Evolutionary conservation across 2,113 vertebrate genomes (phyloP).

Genomic region (Elephantulus edwardii): DNA sequence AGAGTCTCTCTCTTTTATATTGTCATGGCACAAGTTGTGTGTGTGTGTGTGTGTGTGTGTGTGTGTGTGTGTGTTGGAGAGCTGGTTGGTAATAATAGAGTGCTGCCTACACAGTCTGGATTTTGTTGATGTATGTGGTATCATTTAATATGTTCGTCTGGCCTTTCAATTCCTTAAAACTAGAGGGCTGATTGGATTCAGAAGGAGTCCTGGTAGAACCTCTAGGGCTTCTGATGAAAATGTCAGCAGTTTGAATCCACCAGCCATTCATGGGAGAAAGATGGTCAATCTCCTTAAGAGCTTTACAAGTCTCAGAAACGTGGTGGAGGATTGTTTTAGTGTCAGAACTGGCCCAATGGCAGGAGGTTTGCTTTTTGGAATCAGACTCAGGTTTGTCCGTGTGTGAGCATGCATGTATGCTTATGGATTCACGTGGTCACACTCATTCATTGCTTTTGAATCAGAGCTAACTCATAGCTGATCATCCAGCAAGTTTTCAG

Average conservation of each 20-base stretch:
- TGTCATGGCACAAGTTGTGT: background rate
- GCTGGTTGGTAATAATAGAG: background rate
- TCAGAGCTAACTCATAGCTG: too few relatives aligned
- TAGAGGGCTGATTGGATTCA: background rate
- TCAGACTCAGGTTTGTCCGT: background rate
- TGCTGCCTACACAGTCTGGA: background rate
- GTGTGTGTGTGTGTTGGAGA: background rate
- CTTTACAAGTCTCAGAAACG: too few relatives aligned
- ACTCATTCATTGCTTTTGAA: too few relatives aligned
- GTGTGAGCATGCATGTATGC: background rate
- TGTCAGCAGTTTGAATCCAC: too few relatives aligned
- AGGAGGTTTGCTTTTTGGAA: too few relatives aligned
- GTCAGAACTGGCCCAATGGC: too few relatives aligned
- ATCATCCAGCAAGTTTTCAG: too few relatives aligned
- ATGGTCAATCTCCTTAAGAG: too few relatives aligned
- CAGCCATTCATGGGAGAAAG: too few relatives aligned
- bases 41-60: background rate
- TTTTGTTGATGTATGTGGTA: background rate
- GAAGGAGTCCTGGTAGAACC: too few relatives aligned
- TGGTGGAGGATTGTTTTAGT: too few relatives aligned
- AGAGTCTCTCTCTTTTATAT: background rate
- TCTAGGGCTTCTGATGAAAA: too few relatives aligned
- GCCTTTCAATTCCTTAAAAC: background rate
- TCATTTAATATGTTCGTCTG: background rate
- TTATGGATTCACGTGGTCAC: background rate